Evolutionary conservation across 2,113 vertebrate species (phyloP), one percentile per base, ranked within the genome.

Genomic region (Semicossyphus pulcher): DNA sequence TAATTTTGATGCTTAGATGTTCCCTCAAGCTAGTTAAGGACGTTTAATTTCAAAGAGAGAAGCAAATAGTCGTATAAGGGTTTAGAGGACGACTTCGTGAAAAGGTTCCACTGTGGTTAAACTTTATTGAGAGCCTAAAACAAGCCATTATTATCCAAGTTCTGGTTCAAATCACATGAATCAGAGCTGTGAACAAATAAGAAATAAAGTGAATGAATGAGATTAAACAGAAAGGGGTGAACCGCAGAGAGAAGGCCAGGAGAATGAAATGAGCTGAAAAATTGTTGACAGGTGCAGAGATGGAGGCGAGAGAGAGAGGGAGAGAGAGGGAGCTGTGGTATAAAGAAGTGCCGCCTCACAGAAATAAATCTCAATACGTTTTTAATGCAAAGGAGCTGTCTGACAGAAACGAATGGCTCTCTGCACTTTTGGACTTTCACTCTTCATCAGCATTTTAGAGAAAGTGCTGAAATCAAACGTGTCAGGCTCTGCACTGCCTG

Each of bases 401-500:
- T 82, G 80, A 82, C 75, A 80, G 72, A 76, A 85, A 78, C 59
- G 34, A 85, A 80, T 64, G 76, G 72, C 72, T 79, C 54, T 69
- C 69, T 74, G 80, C 84, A 66, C 78, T 81, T 76, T 81, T 72
- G 78, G 57, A 58, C 76, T 75, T 72, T 83, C 52, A 28, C 62
- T 86, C 76, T 81, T 87, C 76, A 87, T 91, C 83, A 88, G 78
- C 76, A 74, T 60, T 75, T 86, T 56, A 48, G 37, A 61, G 64
- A 58, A 89, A 82, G 80, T 62, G 75, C 77, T 88, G 84, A 86
- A 81, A 81, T 89, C 73, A 76, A 84, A 76, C 25, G 51, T 70
- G 81, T 77, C 72, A 37, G 28, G 45, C 73, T 10, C 51, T 44
- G 36, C 60, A 59, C 23, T 26, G 48, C 64, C 64, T 34, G 47